Evolutionary conservation across 1,140 invertebrate species (phyloP), one percentile per base, ranked within the genome.

Genomic region (Gryon sp.): DNA sequence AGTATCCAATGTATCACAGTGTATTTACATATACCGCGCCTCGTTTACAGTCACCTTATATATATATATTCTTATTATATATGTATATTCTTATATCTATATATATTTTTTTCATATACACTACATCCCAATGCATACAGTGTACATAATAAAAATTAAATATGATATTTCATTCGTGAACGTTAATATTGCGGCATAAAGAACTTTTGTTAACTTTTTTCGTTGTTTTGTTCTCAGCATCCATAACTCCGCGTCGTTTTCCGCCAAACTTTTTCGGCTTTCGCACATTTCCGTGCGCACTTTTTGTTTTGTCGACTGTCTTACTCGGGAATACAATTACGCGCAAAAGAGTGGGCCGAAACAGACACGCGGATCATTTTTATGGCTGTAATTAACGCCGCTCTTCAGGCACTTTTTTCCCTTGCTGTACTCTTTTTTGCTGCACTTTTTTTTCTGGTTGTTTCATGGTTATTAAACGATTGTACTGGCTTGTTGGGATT

Each of bases 131-230:
- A 83, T 82, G 80, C 80, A 82, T 80, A 81, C 75, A 82, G 40
- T 70, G 69, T 80, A 85, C 82, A 82, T 84, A 88, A 89, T 89
- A 88, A 87, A 88, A 88, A 89, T 89, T 89, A 89, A 88, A 87
- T 88, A 85, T 84, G 82, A 84, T 84, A 80, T 77, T 83, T 84
- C 81, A 68, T 68, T 60, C 74, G 43, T 45, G 43, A 40, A 43
- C 63, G 53, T 63, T 65, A 72, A 68, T 57, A 66, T 72, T 55
- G 45, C 43, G 57, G 73, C 76, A 85, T 84, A 78, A 82, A 85
- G 82, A 84, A 86, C 52, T 74, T 74, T 36, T 36, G 52, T 81
- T 57, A 81, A 76, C 63, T 79, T 82, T 82, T 81, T 79, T 52
- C 14, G 48, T n/a, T n/a, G n/a, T n/a, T n/a, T n/a, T n/a, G n/a